phyloP scores from a whole-genome alignment of 2,888 invertebrate genomes.

The Plebejus melissa region DNA sequence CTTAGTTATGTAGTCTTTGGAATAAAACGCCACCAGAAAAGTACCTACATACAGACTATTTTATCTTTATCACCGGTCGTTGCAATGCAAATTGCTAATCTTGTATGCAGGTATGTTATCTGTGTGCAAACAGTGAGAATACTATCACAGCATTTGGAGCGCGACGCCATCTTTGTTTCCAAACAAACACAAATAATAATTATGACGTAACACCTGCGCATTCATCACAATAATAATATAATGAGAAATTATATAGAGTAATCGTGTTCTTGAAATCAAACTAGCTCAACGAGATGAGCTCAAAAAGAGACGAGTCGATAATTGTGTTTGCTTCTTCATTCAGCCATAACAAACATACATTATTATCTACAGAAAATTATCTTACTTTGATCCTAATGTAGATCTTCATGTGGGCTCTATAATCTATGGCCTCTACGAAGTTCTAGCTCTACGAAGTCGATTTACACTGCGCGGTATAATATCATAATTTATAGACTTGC shows the following conservation, averaged over 20 bases:
- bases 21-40: neutral
- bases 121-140: neutral
- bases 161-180: conserved; percentile 17
- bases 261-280: neutral
- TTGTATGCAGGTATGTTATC: neutral
- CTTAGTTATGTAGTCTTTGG: neutral
- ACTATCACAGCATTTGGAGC: neutral
- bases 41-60: too few species aligned
- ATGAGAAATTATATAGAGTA: neutral
- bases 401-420: too few species aligned
- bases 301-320: too few species aligned
- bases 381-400: too few species aligned
- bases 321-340: too few species aligned
- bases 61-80: neutral
- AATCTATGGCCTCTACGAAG: too few species aligned
- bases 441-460: too few species aligned
- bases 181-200: neutral
- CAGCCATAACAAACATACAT: too few species aligned
- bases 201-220: neutral
- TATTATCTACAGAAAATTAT: too few species aligned
- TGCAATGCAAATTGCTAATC: neutral
- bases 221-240: neutral
- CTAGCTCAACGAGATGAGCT: too few species aligned
- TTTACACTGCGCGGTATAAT: too few species aligned
- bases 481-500: too few species aligned